These are phyloP conservation scores for Melanotaenia duboulayi DNA, from an alignment of 2,113 vertebrate species.

Conservation along the genomic window DNA sequence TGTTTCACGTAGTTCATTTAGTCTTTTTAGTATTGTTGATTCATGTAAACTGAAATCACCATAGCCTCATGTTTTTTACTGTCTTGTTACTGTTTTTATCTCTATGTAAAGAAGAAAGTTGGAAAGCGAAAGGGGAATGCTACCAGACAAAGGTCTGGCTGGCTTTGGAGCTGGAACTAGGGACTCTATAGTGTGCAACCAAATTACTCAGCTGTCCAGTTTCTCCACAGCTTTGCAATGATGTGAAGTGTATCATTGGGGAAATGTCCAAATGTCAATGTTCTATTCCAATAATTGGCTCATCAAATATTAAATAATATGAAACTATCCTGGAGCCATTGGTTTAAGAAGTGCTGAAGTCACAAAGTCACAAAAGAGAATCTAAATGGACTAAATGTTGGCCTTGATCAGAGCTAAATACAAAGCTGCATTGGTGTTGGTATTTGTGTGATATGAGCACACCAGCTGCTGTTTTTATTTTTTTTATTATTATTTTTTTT, in stretches of 20 bases:
- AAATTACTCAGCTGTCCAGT: too few relatives aligned
- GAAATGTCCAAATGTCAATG: background rate
- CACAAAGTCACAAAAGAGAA: background rate
- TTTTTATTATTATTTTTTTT: too few relatives aligned
- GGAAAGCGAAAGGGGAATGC: too few relatives aligned
- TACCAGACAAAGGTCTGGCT: too few relatives aligned
- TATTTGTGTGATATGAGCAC: background rate
- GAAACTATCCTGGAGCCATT: background rate
- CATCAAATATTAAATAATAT: background rate
- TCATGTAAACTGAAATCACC: too few relatives aligned
- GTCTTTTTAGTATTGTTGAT: too few relatives aligned
- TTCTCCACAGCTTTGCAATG: background rate
- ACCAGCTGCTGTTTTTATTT: background rate
- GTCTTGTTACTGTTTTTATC: too few relatives aligned
- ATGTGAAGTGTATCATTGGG: background rate
- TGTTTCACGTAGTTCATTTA: too few relatives aligned
- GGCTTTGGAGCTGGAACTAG: too few relatives aligned
- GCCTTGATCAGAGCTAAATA: conserved; percentile 8
- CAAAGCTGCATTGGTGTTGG: background rate
- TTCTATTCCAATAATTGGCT: background rate
- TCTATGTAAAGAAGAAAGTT: too few relatives aligned
- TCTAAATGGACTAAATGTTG: background rate
- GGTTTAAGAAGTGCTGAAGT: background rate
- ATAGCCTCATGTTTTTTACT: too few relatives aligned
- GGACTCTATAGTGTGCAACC: too few relatives aligned